Conservation (phyloP, 2,797 vertebrate species). For the Argya squamiceps region DNA sequence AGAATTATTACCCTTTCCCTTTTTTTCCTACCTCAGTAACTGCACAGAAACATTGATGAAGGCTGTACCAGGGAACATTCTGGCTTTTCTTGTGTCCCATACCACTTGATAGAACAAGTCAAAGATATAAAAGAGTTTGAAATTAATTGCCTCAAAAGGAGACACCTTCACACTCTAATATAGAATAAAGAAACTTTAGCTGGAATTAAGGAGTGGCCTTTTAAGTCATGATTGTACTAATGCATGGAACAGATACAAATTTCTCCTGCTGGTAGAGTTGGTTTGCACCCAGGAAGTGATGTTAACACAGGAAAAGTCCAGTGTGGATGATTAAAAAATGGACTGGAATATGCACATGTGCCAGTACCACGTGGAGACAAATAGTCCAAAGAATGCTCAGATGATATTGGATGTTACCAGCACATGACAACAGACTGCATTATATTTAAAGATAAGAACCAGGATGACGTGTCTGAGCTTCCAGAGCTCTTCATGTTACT, state of each 20-base stretch:
- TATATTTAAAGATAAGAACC: slow-evolving; percentile 24
- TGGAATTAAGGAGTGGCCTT: slow-evolving; percentile 7
- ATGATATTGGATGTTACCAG: slow-evolving; percentile 25
- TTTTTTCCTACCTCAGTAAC: background rate
- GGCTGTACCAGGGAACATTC: background rate
- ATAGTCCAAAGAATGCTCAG: slow-evolving; percentile 6
- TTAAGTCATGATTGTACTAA: background rate
- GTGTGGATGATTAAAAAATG: background rate
- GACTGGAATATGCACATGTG: background rate
- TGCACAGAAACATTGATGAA: background rate
- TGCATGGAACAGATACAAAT: background rate
- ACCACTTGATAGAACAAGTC: background rate
- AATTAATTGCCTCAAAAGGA: background rate
- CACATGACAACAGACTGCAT: slow-evolving; percentile 7
- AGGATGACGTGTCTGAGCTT: background rate
- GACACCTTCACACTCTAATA: background rate
- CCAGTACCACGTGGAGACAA: background rate
- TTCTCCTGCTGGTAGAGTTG: background rate
- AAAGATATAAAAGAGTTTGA: background rate
- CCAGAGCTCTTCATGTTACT: background rate
- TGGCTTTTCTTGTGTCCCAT: background rate
- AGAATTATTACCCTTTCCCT: background rate
- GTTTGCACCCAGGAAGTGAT: background rate
- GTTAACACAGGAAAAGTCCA: background rate
- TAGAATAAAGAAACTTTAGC: background rate